Evolutionary conservation across 2,797 vertebrate species (phyloP), one percentile per base, ranked within the genome.

Genomic region (Trematocara caparti): DNA sequence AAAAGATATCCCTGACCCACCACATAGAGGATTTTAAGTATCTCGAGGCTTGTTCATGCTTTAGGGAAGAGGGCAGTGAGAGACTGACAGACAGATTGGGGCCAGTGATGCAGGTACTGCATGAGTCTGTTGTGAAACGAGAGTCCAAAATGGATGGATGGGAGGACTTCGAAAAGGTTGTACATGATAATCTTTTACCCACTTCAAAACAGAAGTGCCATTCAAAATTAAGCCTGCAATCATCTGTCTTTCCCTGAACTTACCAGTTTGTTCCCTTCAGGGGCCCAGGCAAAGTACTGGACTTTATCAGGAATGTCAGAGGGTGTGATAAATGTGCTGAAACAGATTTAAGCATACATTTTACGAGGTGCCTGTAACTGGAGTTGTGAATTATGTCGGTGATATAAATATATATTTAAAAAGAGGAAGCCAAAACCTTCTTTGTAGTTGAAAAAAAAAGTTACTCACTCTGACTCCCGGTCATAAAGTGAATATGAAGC

Each of bases 201-300:
- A 13, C 59, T 73, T 87, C 13, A 87, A 80, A 80, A 19, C 59
- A 19, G 5, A 27, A 69, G 72, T 59, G 62, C 36, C 75, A 51
- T 24, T 66, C 38, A 77, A 6, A 80, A 24, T 27, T 30, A 47
- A 47, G 4, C 24, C 21, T 71, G 5, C 43, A 12, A 30, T 30
- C 24, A 27, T 76, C 50, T 38, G 43, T 40, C 5, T 34, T 34
- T 32, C 17, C n/a, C 19, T 4, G 10, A 71, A 93, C 96, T 96
- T 91, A 99, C 98, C 96, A 99, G 93, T 95, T 97, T 97, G 94
- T 97, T 96, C 83, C 97, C 98, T 78, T 90, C 74, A 1, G 98
- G 97, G 50, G 98, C 97, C 98, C 97, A 99, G 75, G 96, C 85
- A 73, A 99, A 96, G 93, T 97, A 97, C 83, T 99, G 98, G 89